Conservation (phyloP, 2,797 vertebrate genomes). For the Cuculus canorus region DNA sequence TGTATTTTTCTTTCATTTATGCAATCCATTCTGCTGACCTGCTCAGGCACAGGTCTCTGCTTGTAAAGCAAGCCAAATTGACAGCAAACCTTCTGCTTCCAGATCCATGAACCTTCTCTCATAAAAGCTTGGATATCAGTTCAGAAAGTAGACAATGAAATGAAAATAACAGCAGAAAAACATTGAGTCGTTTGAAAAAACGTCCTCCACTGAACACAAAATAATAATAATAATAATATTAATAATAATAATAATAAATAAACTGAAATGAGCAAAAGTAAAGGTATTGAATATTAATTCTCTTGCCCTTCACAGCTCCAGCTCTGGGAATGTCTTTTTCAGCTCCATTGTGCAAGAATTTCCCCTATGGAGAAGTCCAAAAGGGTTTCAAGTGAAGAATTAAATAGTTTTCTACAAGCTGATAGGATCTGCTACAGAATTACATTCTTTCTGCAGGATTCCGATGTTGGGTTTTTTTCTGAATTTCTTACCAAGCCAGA, state of each 20-base stretch:
- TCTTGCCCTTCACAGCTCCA: background rate
- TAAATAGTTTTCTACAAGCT: background rate
- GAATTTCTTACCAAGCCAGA: background rate
- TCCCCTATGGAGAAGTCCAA: background rate
- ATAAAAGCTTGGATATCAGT: background rate
- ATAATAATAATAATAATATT: background rate
- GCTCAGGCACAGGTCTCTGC: constrained; percentile 31
- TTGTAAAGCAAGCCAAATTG: constrained; percentile 34
- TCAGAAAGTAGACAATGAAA: background rate
- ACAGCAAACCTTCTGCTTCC: background rate
- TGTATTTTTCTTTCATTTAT: constrained; percentile 33
- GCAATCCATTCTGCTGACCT: constrained; percentile 24
- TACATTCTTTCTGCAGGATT: background rate
- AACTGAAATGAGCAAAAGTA: background rate
- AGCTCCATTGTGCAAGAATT: background rate
- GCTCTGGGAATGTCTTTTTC: background rate
- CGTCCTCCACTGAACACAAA: background rate
- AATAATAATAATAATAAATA: background rate
- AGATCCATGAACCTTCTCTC: constrained; percentile 34
- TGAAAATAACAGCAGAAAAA: constrained; percentile 10
- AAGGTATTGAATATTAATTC: background rate
- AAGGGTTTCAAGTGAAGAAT: background rate
- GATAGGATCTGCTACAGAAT: background rate
- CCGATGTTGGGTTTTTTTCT: too few relatives aligned
- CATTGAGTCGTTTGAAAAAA: background rate